Base-by-base conservation (phyloP, 2,888 invertebrate species). In the Mechanitis messenoides region DNA sequence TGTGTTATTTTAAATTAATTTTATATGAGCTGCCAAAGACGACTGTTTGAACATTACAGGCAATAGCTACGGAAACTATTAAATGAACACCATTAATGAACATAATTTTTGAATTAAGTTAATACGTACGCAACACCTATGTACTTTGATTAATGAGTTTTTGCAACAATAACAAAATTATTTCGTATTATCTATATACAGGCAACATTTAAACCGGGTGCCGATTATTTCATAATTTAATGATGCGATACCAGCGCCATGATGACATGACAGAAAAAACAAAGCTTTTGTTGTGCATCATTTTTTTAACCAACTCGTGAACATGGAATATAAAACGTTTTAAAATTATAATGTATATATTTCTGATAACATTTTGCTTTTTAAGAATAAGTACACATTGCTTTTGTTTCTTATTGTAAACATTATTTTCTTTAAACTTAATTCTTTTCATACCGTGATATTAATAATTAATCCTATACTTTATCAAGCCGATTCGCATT, bases 311-410 rank as follows among this genome's bases (percentile, higher is more conserved):
- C 50, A 50, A 50, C 50, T n/a, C 50, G 50, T 50, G 50, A 31
- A 50, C 31, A 31, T 7, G 9, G 9, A 50, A 31, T 31, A 50
- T 9, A 50, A 50, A 47, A 47, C 46, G 6, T n/a, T 20, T 47
- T 47, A 47, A 6, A 50, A 31, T 11, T 50, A 50, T 28, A 28
- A 50, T 31, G 50, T 50, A 50, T 9, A 50, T 50, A 50, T 50
- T 3, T 28, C 31, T 20, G 20, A 4, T 28, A 50, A 50, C 7
- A 50, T 50, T 20, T 31, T 50, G 31, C 50, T 31, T 11, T 31
- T 50, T 31, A 50, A 50, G 31, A 28, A 31, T 50, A 50, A 50
- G 50, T 50, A 50, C 50, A 50, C 50, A 50, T 50, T 50, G 50
- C 50, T 50, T 50, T 50, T 31, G 50, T 31, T 50, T 50, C 50